A percentile compares a stretch with the other conserved stretches of the same genome.
phyloP scores from a whole-genome alignment of 2,113 vertebrate genomes.

The Sciurus niger region DNA sequence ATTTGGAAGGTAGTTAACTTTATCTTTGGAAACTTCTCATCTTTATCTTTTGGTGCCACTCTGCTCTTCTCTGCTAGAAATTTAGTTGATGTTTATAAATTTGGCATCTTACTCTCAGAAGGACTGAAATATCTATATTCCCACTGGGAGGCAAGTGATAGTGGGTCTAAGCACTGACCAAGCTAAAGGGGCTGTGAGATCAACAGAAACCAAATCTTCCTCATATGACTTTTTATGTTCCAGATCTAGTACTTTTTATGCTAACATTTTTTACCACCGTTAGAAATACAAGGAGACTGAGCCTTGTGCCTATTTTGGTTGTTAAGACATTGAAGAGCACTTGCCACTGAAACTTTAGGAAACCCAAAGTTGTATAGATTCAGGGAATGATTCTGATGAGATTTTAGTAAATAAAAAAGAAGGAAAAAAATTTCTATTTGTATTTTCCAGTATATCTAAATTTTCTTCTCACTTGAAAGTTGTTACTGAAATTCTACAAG shows the following conservation, averaged over 20 bases:
- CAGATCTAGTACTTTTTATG: background rate
- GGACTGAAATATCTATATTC: background rate
- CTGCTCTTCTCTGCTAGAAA: background rate
- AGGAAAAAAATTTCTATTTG: background rate
- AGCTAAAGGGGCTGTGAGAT: background rate
- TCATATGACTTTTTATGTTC: background rate
- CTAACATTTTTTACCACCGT: background rate
- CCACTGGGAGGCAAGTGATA: background rate
- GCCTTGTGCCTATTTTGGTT: background rate
- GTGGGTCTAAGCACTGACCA: background rate
- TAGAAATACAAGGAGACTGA: background rate
- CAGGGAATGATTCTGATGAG: background rate
- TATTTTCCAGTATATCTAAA: background rate
- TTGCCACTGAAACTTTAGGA: constrained; percentile 1
- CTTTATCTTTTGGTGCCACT: background rate
- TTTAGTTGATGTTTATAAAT: background rate
- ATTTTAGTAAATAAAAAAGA: background rate
- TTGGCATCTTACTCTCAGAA: background rate
- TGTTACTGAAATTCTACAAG: background rate
- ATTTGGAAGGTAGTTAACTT: background rate
- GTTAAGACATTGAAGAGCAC: background rate
- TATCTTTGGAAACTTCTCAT: constrained; percentile 14
- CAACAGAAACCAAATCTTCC: background rate
- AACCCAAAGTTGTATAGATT: background rate
- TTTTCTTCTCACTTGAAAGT: background rate